Percentiles rank a stretch among this genome's conserved stretches.
These are phyloP conservation scores for Coelinius sp. DNA, from an alignment of 2,888 invertebrate species.

Conservation along the genomic window DNA sequence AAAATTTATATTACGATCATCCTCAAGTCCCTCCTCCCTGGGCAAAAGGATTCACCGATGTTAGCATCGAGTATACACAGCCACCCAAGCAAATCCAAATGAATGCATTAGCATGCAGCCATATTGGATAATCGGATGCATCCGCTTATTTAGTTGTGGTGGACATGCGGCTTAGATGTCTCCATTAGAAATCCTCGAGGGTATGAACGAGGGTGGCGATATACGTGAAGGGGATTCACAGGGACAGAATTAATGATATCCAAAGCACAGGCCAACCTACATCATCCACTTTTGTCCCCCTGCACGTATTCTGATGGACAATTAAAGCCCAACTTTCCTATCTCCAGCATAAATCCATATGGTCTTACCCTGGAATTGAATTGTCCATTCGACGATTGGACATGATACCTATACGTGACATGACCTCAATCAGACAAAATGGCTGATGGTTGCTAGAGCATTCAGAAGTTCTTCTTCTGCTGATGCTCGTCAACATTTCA, in stretches of 20 bases:
- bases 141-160: constrained; percentile 62
- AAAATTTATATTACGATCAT: constrained; percentile 30
- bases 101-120: constrained; percentile 47
- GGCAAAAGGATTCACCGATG: constrained; percentile 10
- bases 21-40: background rate
- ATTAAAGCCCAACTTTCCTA: background rate
- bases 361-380: background rate
- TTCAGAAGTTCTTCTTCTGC: constrained; percentile 19
- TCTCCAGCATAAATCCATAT: background rate
- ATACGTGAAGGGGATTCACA: constrained; percentile 5
- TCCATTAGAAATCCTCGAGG: background rate
- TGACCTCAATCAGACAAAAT: background rate
- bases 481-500: constrained; percentile 20
- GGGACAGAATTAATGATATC: background rate
- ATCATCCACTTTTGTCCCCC: background rate
- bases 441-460: background rate
- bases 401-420: constrained; percentile 29
- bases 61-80: background rate
- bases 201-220: background rate
- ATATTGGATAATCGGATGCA: constrained; percentile 52
- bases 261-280: too few relatives aligned
- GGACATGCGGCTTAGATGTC: constrained; percentile 10
- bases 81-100: constrained; percentile 29
- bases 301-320: background rate
- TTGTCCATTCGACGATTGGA: background rate